Base-by-base conservation (phyloP, 2,797 vertebrate genomes). In the Syngnathus acus region DNA sequence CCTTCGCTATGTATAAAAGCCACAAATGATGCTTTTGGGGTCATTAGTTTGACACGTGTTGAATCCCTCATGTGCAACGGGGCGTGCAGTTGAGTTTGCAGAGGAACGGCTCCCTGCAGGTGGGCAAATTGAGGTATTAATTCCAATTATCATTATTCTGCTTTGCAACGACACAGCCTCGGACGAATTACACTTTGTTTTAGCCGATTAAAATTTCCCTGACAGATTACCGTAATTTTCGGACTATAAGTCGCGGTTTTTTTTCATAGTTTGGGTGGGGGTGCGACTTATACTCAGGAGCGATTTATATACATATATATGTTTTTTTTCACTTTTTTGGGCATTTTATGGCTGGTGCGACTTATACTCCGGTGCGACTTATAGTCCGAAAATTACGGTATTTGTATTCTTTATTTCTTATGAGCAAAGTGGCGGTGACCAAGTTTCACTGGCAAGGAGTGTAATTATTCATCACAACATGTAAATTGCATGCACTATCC, bases 71-170 rank as follows among this genome's bases (percentile, higher is more conserved):
- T 77, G 80, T 66, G 84, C 79, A 84, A 72, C 67, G 64, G 80
- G 71, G 68, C 70, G n/a, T 74, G 73, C 72, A 68, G 79, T 65
- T 39, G 1, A 16, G 48, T 68, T 68, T 65, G 73, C 69, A 68
- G 72, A 73, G 61, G 50, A 61, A 47, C 65, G 73, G 53, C 23
- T 13, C 70, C 71, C 68, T 82, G 80, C 89, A 86, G 84, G 88
- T 82, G 84, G 82, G 65, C 72, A 74, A 59, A 72, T 74, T 58
- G 64, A 54, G 45, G 40, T 66, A 78, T 80, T 83, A 84, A 79
- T 79, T 80, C 78, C 68, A 77, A 80, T 86, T 82, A 84, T 80
- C 81, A 78, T 77, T 83, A 86, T 82, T 87, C 78, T 88, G 77
- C 78, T 67, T 75, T 69, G 82, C 67, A 79, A 78, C 87, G 86